Evolutionary conservation across 1,140 invertebrate species (phyloP).

Genomic region (Drosophila repleta): DNA sequence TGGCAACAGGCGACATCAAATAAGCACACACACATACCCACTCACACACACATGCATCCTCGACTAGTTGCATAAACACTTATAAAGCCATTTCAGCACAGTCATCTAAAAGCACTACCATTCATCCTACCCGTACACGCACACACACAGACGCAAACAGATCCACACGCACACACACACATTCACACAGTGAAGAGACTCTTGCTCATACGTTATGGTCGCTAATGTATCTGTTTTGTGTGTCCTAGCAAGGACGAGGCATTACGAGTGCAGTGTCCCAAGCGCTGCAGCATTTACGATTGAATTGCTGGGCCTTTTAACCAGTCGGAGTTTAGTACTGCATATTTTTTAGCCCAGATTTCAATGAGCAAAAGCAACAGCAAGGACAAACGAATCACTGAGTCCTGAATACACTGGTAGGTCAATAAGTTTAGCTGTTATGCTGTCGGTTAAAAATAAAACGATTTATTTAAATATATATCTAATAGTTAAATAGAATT

Average conservation of each 20-base stretch:
- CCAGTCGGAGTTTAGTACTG: slow-evolving; percentile 15
- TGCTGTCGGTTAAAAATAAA: too few relatives aligned
- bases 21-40: slow-evolving; percentile 20
- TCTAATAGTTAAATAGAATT: too few relatives aligned
- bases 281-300: slow-evolving; percentile 28
- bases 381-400: background rate
- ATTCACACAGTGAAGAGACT: too few relatives aligned
- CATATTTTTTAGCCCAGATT: slow-evolving; percentile 18
- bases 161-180: slow-evolving; percentile 20
- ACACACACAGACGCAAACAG: slow-evolving; percentile 29
- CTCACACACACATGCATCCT: slow-evolving; percentile 13
- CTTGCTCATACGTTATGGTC: slow-evolving; percentile 59
- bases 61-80: slow-evolving; percentile 73
- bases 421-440: too few relatives aligned
- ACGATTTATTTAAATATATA: too few relatives aligned
- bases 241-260: slow-evolving; percentile 49
- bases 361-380: slow-evolving; percentile 11
- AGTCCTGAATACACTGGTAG: slow-evolving; percentile 14
- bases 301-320: slow-evolving; percentile 33
- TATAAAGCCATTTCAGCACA: slow-evolving; percentile 75
- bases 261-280: slow-evolving; percentile 20
- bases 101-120: slow-evolving; percentile 74
- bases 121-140: slow-evolving; percentile 32
- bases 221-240: slow-evolving; percentile 80
- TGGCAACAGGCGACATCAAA: slow-evolving; percentile 57